Percentiles rank a stretch among this genome's conserved stretches.
Evolutionary conservation across 1,140 invertebrate species (phyloP).

Genomic region (Eriocheir sinensis): DNA sequence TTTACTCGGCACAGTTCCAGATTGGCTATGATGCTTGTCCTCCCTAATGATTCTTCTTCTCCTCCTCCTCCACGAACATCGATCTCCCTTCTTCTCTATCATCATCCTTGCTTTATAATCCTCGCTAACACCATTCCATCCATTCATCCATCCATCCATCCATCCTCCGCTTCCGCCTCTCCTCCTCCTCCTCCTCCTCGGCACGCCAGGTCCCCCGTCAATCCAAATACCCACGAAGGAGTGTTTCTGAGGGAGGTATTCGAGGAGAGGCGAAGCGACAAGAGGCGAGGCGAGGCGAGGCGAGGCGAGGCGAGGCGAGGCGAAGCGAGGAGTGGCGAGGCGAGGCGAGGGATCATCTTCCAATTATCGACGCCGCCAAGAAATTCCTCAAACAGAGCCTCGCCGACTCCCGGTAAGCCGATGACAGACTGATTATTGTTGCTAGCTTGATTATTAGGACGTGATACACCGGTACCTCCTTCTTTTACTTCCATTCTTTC

Average conservation of each 20-base stretch:
- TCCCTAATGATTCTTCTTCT: neutral
- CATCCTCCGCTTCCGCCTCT: neutral
- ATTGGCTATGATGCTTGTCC: conserved; percentile 54
- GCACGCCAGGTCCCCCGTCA: neutral
- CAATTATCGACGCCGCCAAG: conserved; percentile 47
- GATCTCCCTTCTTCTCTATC: neutral
- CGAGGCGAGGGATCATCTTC: conserved; percentile 46
- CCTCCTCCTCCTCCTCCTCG: neutral
- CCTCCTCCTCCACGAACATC: neutral
- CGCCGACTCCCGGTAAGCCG: too few species aligned
- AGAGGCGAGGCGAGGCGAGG: too few species aligned
- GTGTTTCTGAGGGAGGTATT: conserved; percentile 34
- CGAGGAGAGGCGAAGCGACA: conserved; percentile 32
- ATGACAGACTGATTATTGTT: too few species aligned
- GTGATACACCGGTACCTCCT: neutral
- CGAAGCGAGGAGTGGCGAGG: too few species aligned
- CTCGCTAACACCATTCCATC: neutral
- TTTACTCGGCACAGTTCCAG: neutral
- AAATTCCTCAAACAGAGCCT: conserved; percentile 10
- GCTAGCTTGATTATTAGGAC: neutral
- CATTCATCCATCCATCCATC: neutral
- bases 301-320: too few species aligned
- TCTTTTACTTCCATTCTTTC: neutral
- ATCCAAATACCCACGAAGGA: conserved; percentile 5
- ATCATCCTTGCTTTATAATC: neutral